Evolutionary conservation across 2,888 invertebrate species (phyloP).

Genomic region (Aporophyla lueneburgensis): DNA sequence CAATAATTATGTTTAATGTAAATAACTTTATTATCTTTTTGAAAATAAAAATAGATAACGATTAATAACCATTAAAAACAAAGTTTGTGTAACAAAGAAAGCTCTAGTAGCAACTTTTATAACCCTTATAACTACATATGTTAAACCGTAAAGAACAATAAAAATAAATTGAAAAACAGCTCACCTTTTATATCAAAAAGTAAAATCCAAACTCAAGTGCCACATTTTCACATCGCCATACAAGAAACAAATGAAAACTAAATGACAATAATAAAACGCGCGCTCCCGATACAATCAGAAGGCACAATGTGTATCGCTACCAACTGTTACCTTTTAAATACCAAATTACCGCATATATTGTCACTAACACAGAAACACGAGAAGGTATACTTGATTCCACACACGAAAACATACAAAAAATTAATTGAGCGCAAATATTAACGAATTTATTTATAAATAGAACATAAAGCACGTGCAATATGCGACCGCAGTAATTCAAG

Average conservation of each 20-base stretch:
- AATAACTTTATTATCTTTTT: background rate
- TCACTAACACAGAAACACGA: conserved; percentile 15
- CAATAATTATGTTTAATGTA: no score
- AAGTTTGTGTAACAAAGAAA: background rate
- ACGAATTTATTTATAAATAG: background rate
- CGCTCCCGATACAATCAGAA: conserved; percentile 67
- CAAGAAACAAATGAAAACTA: conserved; percentile 35
- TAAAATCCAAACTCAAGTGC: conserved; percentile 51
- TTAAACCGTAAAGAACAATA: background rate
- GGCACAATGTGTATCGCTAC: conserved; percentile 70
- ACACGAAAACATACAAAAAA: background rate
- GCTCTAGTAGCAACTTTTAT: background rate
- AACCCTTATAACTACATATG: background rate
- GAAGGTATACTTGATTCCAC: conserved; percentile 44
- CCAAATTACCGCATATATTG: conserved; percentile 63
- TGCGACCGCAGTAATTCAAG: conserved; percentile 7
- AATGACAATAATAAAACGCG: conserved; percentile 62
- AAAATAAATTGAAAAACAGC: conserved; percentile 7
- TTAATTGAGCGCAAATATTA: background rate
- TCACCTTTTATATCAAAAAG: conserved; percentile 48
- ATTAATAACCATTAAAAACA: background rate
- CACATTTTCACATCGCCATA: conserved; percentile 61
- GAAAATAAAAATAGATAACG: background rate
- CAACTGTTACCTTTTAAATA: conserved; percentile 74
- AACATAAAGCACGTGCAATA: conserved; percentile 18